Conservation (phyloP, 2,888 invertebrate species). For the Nineta flava region DNA sequence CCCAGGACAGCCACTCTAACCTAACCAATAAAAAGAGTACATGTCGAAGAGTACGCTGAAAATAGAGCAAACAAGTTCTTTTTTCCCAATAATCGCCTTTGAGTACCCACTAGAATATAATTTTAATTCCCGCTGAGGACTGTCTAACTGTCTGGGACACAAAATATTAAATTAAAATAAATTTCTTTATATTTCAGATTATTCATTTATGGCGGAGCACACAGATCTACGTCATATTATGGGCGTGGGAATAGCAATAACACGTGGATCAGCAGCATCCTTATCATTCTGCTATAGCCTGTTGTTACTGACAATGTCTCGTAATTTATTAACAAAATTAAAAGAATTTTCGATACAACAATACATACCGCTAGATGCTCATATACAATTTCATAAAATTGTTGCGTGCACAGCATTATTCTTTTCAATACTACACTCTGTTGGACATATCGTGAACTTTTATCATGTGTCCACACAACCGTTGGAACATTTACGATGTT, state of each 20-base stretch:
- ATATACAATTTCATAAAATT: conserved; percentile 94
- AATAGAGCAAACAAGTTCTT: no score
- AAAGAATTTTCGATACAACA: conserved; percentile 90
- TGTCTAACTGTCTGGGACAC: no score
- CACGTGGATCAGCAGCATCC: conserved; percentile 85
- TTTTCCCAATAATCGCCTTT: no score
- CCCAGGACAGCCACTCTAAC: no score
- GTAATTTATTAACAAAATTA: conserved; percentile 79
- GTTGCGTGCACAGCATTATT: conserved; percentile 88
- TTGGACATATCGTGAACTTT: conserved; percentile 93
- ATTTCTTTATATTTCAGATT: conserved; percentile 41
- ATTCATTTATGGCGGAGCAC: conserved; percentile 93
- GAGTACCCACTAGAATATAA: no score
- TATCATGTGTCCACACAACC: conserved; percentile 95
- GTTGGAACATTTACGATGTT: conserved; percentile 75
- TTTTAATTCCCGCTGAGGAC: no score
- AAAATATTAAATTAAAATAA: no score
- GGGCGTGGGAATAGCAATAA: conserved; percentile 93
- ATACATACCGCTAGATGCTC: conserved; percentile 85
- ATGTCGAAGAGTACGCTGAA: no score
- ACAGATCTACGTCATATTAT: conserved; percentile 89
- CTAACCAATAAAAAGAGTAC: no score
- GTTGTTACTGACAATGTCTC: conserved; percentile 80
- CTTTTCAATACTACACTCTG: conserved; percentile 81
- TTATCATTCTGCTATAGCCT: conserved; percentile 89